These are phyloP conservation scores for Xanthia icteritia DNA, from an alignment of 2,888 invertebrate species.

Conservation along the genomic window DNA sequence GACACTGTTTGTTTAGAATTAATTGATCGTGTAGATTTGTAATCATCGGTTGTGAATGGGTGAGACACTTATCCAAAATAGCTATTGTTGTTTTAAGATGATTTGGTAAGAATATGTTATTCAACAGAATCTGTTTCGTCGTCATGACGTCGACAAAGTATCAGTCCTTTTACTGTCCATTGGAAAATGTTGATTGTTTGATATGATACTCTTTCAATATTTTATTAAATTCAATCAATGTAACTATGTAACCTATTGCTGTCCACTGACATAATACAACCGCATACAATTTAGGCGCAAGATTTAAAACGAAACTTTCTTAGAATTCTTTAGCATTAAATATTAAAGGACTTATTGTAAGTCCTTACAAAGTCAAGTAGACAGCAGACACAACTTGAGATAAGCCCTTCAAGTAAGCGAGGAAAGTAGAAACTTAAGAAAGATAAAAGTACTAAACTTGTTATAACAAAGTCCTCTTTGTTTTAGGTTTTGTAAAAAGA, in stretches of 20 bases:
- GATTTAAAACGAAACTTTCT: slow-evolving; percentile 4
- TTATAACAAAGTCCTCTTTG: slow-evolving; percentile 12
- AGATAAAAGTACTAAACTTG: slow-evolving; percentile 27
- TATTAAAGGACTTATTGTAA: slow-evolving; percentile 17
- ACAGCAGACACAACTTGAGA: slow-evolving; percentile 25
- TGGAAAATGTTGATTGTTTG: background rate
- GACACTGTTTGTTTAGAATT: background rate
- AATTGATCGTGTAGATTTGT: background rate
- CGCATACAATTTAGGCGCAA: background rate
- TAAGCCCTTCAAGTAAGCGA: slow-evolving; percentile 15
- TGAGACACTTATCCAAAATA: background rate
- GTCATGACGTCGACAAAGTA: background rate
- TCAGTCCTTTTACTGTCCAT: background rate
- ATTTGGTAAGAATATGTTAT: background rate
- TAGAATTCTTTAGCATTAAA: slow-evolving; percentile 5
- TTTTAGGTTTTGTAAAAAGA: slow-evolving; percentile 7
- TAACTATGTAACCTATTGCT: background rate
- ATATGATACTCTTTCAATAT: background rate
- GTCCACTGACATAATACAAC: background rate
- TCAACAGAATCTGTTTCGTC: background rate
- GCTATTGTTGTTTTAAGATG: background rate
- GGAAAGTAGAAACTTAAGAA: slow-evolving; percentile 16
- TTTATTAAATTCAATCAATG: background rate
- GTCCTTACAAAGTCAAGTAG: slow-evolving; percentile 9
- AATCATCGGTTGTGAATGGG: background rate